Percentiles rank a stretch among this genome's conserved stretches.
These are phyloP conservation scores for Cryptocephalus moraei DNA, from an alignment of 2,888 invertebrate genomes.

Conservation along the genomic window DNA sequence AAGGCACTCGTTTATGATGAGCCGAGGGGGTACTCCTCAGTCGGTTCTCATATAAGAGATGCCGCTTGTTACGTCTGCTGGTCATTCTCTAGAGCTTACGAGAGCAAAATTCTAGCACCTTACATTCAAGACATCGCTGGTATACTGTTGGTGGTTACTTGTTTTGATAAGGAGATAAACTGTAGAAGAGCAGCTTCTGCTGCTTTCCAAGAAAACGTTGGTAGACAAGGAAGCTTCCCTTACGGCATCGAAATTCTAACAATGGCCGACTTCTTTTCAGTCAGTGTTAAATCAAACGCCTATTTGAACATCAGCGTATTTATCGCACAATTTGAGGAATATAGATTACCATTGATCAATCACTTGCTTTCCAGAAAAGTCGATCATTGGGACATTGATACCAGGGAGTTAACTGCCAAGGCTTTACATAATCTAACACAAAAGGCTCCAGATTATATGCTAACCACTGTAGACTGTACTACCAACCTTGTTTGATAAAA, in stretches of 20 bases:
- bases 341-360: slow-evolving; percentile 69
- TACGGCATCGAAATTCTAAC: slow-evolving; percentile 96
- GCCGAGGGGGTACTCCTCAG: slow-evolving; percentile 73
- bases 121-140: slow-evolving; percentile 75
- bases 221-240: slow-evolving; percentile 93
- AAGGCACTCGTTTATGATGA: slow-evolving; percentile 86
- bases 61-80: slow-evolving; percentile 98
- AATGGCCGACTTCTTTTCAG: slow-evolving; percentile 88
- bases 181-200: slow-evolving; percentile 94
- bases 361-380: slow-evolving; percentile 69
- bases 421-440: slow-evolving; percentile 51
- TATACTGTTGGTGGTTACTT: slow-evolving; percentile 76
- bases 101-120: slow-evolving; percentile 67
- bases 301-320: slow-evolving; percentile 65
- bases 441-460: slow-evolving; percentile 68
- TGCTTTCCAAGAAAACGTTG: slow-evolving; percentile 97
- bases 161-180: slow-evolving; percentile 95
- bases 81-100: slow-evolving; percentile 96
- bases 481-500: slow-evolving; percentile 58
- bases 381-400: slow-evolving; percentile 82
- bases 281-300: slow-evolving; percentile 75
- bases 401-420: slow-evolving; percentile 76
- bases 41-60: slow-evolving; percentile 89
- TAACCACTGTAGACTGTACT: slow-evolving; percentile 56
- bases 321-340: slow-evolving; percentile 67